Evolutionary conservation across 2,888 invertebrate species (phyloP), one percentile per base, ranked within the genome.

Genomic region (Idaea aversata): DNA sequence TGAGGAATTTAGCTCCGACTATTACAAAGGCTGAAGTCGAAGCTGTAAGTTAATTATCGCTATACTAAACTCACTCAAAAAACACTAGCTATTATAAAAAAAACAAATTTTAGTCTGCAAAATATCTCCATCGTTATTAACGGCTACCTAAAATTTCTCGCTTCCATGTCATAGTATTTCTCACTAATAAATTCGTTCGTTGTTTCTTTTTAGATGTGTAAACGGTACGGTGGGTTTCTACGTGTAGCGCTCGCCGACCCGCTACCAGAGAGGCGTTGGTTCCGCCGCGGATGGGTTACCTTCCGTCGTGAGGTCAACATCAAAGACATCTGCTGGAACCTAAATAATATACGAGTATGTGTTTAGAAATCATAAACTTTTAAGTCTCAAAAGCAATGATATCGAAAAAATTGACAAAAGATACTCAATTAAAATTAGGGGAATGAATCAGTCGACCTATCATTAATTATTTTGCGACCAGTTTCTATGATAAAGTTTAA

Each of bases 271-370:
- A 94, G 99, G 34, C 95, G 98, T 60, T 99, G 99, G 97, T 97
- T 98, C 88, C 95, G 99, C 15, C 95, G 99, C 62, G 99, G 99
- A 59, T 99, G 99, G 99, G 98, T 99, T 57, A 99, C 99, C 0
- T 99, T 99, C 90, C 97, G 97, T 73, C 94, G 99, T 25, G 97
- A 98, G 81, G 99, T 99, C 61, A 99, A 99, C 88, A 99, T 99
- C 74, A 99, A 99, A 85, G 99, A 99, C 84, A 99, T 99, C 74
- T 99, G 99, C 89, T 99, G 99, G 99, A 98, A 98, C 84, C 94
- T 99, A 59, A 99, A 99, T 85, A 99, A 98, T 76, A 97, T 98
- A 70, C 94, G 99, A 79, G 95, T 97, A 87, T 87, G 90, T 80
- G 59, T 34, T 62, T 47, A 25, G 25, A 25, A 25, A 3, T 25